Evolutionary conservation across 2,113 vertebrate genomes (phyloP).

Genomic region (Dissostichus mawsoni): DNA sequence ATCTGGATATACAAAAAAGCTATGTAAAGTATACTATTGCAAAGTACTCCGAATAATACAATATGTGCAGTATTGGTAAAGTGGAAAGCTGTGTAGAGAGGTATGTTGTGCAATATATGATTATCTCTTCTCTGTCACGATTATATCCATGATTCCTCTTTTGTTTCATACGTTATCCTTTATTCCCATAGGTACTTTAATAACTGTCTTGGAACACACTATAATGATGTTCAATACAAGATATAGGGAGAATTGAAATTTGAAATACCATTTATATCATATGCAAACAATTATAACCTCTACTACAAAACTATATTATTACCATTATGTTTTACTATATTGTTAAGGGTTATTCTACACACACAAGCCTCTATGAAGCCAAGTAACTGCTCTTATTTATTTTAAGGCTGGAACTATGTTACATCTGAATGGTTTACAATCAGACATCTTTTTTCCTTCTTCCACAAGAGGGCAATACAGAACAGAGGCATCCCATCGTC

Average conservation of each 20-base stretch:
- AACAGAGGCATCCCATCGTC: background rate
- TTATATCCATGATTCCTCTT: background rate
- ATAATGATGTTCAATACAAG: background rate
- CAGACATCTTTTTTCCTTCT: background rate
- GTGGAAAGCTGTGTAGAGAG: too few species aligned
- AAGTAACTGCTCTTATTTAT: too few species aligned
- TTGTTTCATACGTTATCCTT: too few species aligned
- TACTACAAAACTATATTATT: background rate
- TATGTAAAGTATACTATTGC: too few species aligned
- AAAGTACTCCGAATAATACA: too few species aligned
- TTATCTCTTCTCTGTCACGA: background rate
- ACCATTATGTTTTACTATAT: background rate
- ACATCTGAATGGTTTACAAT: background rate
- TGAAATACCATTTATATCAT: background rate
- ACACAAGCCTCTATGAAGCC: background rate
- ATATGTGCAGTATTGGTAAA: too few species aligned
- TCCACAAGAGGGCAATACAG: slow-evolving; percentile 42
- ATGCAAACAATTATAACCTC: background rate
- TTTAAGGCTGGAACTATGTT: background rate
- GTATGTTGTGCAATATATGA: too few species aligned
- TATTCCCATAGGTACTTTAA: too few species aligned
- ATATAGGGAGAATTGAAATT: background rate
- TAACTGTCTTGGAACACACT: background rate
- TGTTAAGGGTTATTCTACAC: background rate
- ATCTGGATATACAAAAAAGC: too few species aligned